phyloP scores from a whole-genome alignment of 53 echinoderm and acorn worm genomes.

The Mesocentrotus franciscanus region DNA sequence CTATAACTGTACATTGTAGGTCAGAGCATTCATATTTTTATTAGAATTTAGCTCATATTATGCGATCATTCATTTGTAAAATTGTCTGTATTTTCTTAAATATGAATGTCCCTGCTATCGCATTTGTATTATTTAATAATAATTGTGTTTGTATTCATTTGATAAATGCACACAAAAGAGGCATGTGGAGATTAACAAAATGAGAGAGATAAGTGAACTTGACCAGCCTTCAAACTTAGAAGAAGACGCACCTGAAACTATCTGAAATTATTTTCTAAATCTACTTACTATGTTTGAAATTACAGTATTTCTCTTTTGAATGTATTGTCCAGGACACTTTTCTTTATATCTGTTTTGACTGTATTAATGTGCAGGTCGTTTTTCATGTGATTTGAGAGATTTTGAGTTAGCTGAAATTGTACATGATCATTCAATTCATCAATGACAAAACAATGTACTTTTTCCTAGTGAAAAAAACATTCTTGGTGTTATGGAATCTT shows the following conservation, averaged over 20 bases:
- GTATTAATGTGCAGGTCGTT: not conserved
- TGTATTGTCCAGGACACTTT: not conserved
- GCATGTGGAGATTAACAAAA: not conserved
- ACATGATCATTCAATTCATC: too few species aligned
- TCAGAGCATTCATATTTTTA: not conserved
- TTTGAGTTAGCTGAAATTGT: too few species aligned
- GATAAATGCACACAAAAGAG: not conserved
- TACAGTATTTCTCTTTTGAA: not conserved
- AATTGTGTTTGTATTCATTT: constrained; percentile 35
- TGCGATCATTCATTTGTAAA: not conserved
- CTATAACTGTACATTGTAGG: not conserved
- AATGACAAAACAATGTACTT: not conserved
- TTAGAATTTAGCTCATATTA: not conserved
- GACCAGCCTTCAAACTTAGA: not conserved
- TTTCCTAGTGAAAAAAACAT: not conserved
- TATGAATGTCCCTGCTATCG: not conserved
- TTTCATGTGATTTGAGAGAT: not conserved
- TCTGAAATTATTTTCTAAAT: not conserved
- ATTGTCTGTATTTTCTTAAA: not conserved
- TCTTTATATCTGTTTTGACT: not conserved
- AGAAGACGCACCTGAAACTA: not conserved
- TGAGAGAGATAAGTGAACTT: not conserved
- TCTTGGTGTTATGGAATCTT: not conserved
- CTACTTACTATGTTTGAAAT: constrained; percentile 2
- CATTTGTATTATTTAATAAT: not conserved